These are phyloP conservation scores for Agapornis roseicollis DNA, from an alignment of 2,113 vertebrate genomes.

Conservation along the genomic window DNA sequence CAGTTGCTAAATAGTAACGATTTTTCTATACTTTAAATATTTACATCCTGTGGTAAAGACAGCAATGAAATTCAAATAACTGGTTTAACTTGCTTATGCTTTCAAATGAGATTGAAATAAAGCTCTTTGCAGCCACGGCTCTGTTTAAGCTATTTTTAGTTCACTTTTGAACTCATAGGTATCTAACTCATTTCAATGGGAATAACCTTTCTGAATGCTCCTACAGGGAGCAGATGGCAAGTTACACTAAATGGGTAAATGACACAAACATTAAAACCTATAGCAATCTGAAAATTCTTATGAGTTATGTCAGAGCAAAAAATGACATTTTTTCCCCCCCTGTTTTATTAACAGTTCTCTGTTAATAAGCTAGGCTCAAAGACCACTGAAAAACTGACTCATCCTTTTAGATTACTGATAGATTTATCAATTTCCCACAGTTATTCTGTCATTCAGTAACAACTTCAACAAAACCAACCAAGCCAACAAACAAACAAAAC, in stretches of 20 bases:
- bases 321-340: neutral
- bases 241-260: neutral
- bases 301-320: neutral
- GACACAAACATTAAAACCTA: neutral
- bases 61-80: neutral
- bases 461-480: neutral
- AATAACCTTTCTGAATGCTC: neutral
- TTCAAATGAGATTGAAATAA: neutral
- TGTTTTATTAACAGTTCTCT: neutral
- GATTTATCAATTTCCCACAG: neutral
- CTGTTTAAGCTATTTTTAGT: neutral
- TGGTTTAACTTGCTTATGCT: neutral
- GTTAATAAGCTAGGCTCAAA: neutral
- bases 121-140: neutral
- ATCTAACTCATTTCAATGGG: neutral
- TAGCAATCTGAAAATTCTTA: neutral
- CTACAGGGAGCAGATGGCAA: neutral
- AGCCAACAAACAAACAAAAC: neutral
- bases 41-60: accelerated
- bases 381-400: neutral
- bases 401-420: neutral
- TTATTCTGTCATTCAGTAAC: neutral
- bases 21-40: neutral
- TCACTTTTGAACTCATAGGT: neutral
- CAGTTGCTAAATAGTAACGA: neutral